These are phyloP conservation scores for Rhaphigaster nebulosa DNA, from an alignment of 2,888 invertebrate genomes.

Conservation along the genomic window DNA sequence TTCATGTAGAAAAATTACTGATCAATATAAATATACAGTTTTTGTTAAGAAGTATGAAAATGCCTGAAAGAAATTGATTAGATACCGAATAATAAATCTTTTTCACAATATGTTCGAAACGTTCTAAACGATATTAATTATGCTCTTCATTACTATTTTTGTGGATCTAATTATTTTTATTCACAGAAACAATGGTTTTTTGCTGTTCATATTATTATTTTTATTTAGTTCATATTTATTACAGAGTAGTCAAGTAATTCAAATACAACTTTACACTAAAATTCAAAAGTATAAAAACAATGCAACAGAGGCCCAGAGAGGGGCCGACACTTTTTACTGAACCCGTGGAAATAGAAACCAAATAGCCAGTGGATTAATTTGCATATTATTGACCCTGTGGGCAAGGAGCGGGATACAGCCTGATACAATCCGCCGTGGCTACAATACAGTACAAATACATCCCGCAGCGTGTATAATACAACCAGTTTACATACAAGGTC, in stretches of 20 bases:
- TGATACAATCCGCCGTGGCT: background rate
- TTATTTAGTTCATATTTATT: too few relatives aligned
- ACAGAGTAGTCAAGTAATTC: background rate
- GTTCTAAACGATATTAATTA: too few relatives aligned
- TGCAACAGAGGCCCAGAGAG: background rate
- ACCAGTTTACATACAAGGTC: slow-evolving; percentile 5
- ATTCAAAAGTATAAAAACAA: background rate
- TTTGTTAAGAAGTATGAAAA: too few relatives aligned
- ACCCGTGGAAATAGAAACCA: background rate
- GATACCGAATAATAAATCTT: too few relatives aligned
- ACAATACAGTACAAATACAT: background rate
- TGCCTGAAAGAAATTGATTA: too few relatives aligned
- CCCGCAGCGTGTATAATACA: background rate
- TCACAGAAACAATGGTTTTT: too few relatives aligned
- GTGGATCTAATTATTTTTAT: too few relatives aligned
- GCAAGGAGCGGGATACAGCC: background rate
- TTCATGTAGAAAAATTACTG: too few relatives aligned
- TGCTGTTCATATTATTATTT: too few relatives aligned
- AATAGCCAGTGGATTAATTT: background rate
- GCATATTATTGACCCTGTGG: background rate
- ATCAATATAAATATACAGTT: too few relatives aligned
- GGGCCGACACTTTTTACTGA: background rate
- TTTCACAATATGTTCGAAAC: too few relatives aligned
- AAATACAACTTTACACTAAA: background rate
- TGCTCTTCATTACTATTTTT: too few relatives aligned